Base-by-base conservation (phyloP, 1,140 invertebrate genomes). In the Drosophila obscura region DNA sequence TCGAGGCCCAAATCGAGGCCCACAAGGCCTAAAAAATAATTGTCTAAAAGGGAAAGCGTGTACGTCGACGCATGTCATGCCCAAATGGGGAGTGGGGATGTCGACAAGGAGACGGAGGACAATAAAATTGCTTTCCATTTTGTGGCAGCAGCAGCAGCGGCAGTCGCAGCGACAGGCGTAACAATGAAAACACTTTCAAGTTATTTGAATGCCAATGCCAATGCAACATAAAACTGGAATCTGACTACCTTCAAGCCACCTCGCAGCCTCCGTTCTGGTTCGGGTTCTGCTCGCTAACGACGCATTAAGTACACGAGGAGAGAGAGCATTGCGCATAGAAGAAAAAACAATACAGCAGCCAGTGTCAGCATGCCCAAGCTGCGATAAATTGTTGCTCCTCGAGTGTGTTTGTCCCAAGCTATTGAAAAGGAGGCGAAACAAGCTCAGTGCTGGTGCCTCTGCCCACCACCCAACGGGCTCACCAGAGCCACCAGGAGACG, bases 41-140 rank as follows among this genome's bases (percentile, higher is more conserved):
- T 61, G 64, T 62, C 77, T 80, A 73, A 85, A 77, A 85, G 58
- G 68, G 39, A 77, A 74, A 87, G 35, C 68, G 67, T 68, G 68
- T 87, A 68, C 67, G 43, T 44, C 43, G 58, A 59, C 59, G 67
- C 82, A 66, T 78, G 82, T 63, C 78, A 85, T 55, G 63, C 65
- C n/a, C 19, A 51, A 57, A 16, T 9, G 31, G 31, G 31, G 9
- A 35, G 26, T 6, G 26, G 26, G 50, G 15, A 35, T 11, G 35
- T 11, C 35, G 35, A 51, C 35, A 45, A 16, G 46, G 44, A 58
- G 46, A 31, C 49, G 43, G 63, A 79, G 50, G 39, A 59, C 62
- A 77, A 61, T 66, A 60, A 69, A 77, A 80, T 80, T 67, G 73
- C 78, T 73, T 73, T 69, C 57, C 66, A 79, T 83, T 84, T 67